Percentiles rank a stretch among this genome's conserved stretches.
phyloP scores from a whole-genome alignment of 2,113 vertebrate genomes.

The Chloropsis cyanopogon region DNA sequence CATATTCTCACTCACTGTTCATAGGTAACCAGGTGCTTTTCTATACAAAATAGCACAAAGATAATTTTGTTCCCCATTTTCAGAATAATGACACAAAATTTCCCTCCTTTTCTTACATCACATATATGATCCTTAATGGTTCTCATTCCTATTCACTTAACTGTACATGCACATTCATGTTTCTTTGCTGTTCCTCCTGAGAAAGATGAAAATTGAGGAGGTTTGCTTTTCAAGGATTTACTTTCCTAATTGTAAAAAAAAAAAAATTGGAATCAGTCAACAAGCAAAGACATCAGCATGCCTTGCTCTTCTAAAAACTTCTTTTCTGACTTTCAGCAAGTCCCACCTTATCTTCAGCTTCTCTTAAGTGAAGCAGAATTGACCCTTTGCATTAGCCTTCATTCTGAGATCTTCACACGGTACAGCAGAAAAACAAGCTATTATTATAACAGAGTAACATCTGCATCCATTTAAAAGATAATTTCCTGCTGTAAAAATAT shows the following conservation, averaged over 20 bases:
- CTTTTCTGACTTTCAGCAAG: neutral
- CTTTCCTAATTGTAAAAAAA: neutral
- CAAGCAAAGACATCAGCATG: neutral
- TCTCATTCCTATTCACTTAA: neutral
- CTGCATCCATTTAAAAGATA: constrained; percentile 61
- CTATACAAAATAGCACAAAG: neutral
- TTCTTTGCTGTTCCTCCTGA: neutral
- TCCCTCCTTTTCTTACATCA: neutral
- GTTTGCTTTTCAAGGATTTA: neutral
- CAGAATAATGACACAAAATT: neutral
- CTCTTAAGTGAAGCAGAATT: neutral
- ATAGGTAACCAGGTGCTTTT: neutral
- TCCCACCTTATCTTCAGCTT: neutral
- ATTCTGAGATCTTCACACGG: neutral
- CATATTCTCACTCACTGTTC: neutral
- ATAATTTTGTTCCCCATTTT: neutral
- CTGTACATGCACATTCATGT: neutral
- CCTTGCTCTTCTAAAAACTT: neutral
- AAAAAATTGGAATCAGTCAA: neutral
- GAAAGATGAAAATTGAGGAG: neutral
- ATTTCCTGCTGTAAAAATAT: constrained; percentile 64
- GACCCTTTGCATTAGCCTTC: neutral
- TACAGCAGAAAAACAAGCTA: constrained; percentile 7
- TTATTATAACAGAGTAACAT: constrained; percentile 39
- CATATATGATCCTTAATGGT: neutral